Base-by-base conservation (phyloP, 2,888 invertebrate species). In the Boloria euphrosyne region DNA sequence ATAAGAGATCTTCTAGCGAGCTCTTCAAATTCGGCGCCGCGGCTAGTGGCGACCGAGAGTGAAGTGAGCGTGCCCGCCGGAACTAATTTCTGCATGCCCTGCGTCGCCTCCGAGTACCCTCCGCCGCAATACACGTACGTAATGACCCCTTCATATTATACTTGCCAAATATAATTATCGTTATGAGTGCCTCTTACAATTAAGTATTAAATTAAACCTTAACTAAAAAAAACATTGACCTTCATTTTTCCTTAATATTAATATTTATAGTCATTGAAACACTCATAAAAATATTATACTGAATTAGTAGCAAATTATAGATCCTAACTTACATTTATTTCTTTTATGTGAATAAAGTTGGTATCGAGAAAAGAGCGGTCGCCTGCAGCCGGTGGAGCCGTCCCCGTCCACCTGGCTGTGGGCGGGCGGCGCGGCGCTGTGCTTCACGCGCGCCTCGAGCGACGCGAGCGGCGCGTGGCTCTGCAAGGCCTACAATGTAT, bases 391-490 rank as follows among this genome's bases (percentile, higher is more conserved):
- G 4, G 81, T 80, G 59, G 80, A 70, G 65, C 65, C 74, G 16
- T 69, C 65, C 2, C 90, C 62, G 67, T 90, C 44, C 86, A 90
- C 71, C 52, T 96, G 96, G 92, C 86, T 92, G 73, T 96, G 96
- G 96, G 82, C 95, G 78, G 93, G 93, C 54, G 96, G 96, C 47
- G 92, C 94, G 69, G 96, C 96, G 87, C 92, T 94, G 72, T 96
- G 96, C 84, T 90, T 94, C 69, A 93, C 93, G 51, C 94, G 93
- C 75, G 95, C 94, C 76, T 86, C 91, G 4, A 94, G 94, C 4
- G 84, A 90, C 60, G 94, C 94, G 76, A 92, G 92, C 31, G 96
- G 96, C 46, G 89, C 93, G 57, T 96, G 96, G 93, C 93, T 94
- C 62, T 96, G 96, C 85, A 93, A 94, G 74, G 95, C 95, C 10